Evolutionary conservation across 2,797 vertebrate species (phyloP).

Genomic region (Scomberomorus guttatus): DNA sequence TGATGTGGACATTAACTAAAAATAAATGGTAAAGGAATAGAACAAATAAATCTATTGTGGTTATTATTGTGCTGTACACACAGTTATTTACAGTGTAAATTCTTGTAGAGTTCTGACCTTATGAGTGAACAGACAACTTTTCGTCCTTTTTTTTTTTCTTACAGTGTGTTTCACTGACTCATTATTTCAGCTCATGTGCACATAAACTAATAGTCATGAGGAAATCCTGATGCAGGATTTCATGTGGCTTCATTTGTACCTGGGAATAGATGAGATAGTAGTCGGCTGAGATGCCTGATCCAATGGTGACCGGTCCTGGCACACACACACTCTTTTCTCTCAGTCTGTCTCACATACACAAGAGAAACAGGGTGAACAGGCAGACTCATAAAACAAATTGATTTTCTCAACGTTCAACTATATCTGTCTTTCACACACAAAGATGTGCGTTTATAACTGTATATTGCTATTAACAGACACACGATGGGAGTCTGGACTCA

Average conservation of each 20-base stretch:
- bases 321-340: too few species aligned
- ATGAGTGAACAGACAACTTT: background rate
- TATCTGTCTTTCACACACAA: background rate
- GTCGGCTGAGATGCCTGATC: too few species aligned
- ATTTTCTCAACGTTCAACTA: background rate
- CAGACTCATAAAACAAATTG: background rate
- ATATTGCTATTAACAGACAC: background rate
- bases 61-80: conserved; percentile 25
- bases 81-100: background rate
- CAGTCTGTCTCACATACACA: background rate
- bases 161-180: background rate
- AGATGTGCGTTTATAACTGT: background rate
- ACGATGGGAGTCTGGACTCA: background rate
- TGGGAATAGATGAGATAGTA: too few species aligned
- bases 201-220: background rate
- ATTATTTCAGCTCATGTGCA: background rate
- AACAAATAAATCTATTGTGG: conserved; percentile 26
- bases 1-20: conserved; percentile 60
- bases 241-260: background rate
- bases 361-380: background rate
- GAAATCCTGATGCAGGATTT: background rate
- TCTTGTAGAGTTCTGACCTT: conserved; percentile 3
- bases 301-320: too few species aligned
- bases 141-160: background rate
- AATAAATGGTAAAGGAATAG: conserved; percentile 53